Percentiles rank a stretch among this genome's conserved stretches.
Conservation (phyloP, 2,797 vertebrate genomes). For the Micrastur ruficollis region DNA sequence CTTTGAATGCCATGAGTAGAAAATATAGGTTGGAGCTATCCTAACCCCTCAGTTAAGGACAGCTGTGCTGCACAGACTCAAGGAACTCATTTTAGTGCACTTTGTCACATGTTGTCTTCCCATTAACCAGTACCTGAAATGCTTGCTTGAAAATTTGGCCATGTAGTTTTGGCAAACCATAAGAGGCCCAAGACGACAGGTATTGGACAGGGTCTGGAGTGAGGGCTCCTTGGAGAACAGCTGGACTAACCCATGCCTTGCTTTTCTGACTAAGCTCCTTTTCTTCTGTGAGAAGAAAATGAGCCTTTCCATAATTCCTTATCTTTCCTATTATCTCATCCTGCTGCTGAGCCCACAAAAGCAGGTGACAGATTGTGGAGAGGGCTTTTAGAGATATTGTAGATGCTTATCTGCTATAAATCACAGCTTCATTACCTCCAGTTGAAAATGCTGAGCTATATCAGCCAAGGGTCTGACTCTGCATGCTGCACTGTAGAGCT, state of each 20-base stretch:
- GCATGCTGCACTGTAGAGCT: not conserved
- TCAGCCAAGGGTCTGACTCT: not conserved
- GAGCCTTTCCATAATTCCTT: not conserved
- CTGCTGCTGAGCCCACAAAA: not conserved
- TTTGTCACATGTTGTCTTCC: accelerated
- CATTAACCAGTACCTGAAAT: not conserved
- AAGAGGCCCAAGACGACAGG: not conserved
- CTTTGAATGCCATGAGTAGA: accelerated
- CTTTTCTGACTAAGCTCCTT: not conserved
- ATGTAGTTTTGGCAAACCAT: not conserved
- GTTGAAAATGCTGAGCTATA: not conserved
- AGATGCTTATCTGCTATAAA: constrained; percentile 35
- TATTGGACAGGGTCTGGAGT: not conserved
- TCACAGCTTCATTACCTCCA: not conserved
- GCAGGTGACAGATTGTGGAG: not conserved
- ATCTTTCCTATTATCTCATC: not conserved
- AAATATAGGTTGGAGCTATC: not conserved
- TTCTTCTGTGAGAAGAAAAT: not conserved
- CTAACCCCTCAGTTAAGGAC: too few species aligned
- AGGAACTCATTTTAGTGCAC: not conserved
- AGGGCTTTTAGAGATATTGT: not conserved
- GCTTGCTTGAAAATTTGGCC: not conserved
- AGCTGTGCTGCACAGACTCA: not conserved
- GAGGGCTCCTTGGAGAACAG: not conserved
- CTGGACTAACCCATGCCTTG: not conserved